phyloP scores from a whole-genome alignment of 2,888 invertebrate species.

The Diloba caeruleocephala region DNA sequence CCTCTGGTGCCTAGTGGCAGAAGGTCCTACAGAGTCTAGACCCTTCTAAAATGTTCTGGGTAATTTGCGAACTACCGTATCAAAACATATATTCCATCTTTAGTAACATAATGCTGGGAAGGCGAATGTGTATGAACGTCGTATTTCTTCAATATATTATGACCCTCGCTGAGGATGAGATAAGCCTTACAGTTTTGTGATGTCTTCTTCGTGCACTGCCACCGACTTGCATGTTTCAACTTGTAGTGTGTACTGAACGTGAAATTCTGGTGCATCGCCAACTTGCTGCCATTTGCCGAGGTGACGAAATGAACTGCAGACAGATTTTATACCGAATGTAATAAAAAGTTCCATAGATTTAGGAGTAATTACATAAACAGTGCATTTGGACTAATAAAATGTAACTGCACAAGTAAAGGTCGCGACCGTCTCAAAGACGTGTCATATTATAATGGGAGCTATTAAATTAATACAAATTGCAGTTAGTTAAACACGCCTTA shows the following conservation, averaged over 20 bases:
- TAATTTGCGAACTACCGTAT: not conserved
- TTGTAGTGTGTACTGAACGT: conserved; percentile 12
- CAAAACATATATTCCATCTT: not conserved
- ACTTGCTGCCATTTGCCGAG: not conserved
- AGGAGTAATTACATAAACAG: too few species aligned
- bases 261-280: conserved; percentile 1
- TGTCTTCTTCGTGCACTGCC: conserved; percentile 13
- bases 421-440: too few species aligned
- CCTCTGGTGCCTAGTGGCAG: too few species aligned
- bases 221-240: conserved; percentile 11
- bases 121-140: conserved; percentile 13
- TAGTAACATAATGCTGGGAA: not conserved
- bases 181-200: conserved; percentile 13
- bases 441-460: too few species aligned
- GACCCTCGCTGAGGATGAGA: conserved; percentile 4
- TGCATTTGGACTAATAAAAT: too few species aligned
- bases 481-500: too few species aligned
- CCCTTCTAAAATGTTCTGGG: too few species aligned
- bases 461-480: too few species aligned
- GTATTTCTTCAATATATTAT: not conserved
- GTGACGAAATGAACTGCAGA: not conserved
- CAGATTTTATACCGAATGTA: not conserved
- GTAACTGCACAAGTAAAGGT: too few species aligned
- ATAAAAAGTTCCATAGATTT: too few species aligned
- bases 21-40: too few species aligned